Base-by-base conservation (phyloP, 2,888 invertebrate genomes). In the Uloborus plumipes region DNA sequence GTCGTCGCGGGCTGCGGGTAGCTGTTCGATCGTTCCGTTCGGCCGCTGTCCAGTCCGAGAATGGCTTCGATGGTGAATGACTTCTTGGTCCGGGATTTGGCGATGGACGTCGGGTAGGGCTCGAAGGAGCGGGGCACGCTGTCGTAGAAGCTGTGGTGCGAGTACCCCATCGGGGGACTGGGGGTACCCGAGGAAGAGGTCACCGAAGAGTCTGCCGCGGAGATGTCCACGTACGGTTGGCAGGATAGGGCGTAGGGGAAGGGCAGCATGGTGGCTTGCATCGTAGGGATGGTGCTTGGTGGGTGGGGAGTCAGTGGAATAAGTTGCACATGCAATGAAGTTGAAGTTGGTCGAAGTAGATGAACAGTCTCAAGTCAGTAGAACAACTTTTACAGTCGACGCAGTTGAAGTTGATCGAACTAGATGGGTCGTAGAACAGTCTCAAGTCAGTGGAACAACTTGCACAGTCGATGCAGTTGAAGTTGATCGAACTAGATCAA, bases 41-140 rank as follows among this genome's bases (percentile, higher is more conserved):
- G n/a, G 49, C 18, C 49, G 14, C 9, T 20, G 18, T 76, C 26
- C 20, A 74, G 69, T 22, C 84, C 84, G 3, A 84, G 61, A 49
- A 84, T 74, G 7, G 74, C 74, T 20, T 78, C 74, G 18, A 84
- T 84, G 15, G 74, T 78, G 65, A 84, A 82, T 9, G 66, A 26
- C 47, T 65, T 53, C 47, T 65, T 51, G 9, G 22, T 47, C 66
- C 55, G 13, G 7, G 49, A n/a, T 15, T 47, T 47, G 20, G 6
- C 9, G 14, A 49, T 15, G 47, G 22, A 66, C 4, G 22, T 20
- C 49, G 26, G 59, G 14, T 59, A 15, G 20, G 51, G 14, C 51
- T 50, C 51, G 26, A 22, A 51, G 16, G 26, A 61, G 16, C 22
- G 62, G 18, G 58, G 22, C 26, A 78, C 26, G 4, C 18, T 62